Percentiles rank a stretch among this genome's conserved stretches.
Conservation (phyloP, 2,888 invertebrate genomes). For the Lordiphosa andalusiaca region DNA sequence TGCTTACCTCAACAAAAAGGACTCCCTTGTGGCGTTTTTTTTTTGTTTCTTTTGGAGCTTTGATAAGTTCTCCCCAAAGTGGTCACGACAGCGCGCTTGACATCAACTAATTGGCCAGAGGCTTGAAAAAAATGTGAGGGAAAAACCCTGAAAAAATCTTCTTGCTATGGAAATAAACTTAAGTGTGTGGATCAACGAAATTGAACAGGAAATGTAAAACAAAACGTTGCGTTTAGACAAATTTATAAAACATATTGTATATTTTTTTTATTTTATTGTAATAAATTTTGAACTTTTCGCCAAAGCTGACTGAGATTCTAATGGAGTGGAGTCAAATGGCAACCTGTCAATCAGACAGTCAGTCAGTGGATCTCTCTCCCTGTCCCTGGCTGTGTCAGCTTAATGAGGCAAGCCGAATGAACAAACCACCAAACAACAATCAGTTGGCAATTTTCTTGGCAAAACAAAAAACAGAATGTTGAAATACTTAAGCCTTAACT, state of each 20-base stretch:
- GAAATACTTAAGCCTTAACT: slow-evolving; percentile 69
- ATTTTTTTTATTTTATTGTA: too few species aligned
- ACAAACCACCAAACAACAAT: slow-evolving; percentile 61
- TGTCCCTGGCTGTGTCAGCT: slow-evolving; percentile 22
- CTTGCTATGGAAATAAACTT: too few species aligned
- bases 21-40: slow-evolving; percentile 6
- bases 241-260: too few species aligned
- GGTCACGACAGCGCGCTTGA: slow-evolving; percentile 10
- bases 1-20: slow-evolving; percentile 26
- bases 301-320: slow-evolving; percentile 4
- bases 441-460: slow-evolving; percentile 46
- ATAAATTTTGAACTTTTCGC: background rate
- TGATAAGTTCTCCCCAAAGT: slow-evolving; percentile 6
- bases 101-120: slow-evolving; percentile 8
- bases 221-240: too few species aligned
- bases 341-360: slow-evolving; percentile 29
- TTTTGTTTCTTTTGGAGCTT: background rate
- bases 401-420: slow-evolving; percentile 43
- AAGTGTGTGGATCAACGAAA: too few species aligned
- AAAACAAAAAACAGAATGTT: slow-evolving; percentile 36
- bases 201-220: too few species aligned
- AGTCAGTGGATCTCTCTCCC: slow-evolving; percentile 4
- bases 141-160: too few species aligned
- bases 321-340: slow-evolving; percentile 4
- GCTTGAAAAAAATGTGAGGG: background rate